Evolutionary conservation across 2,113 vertebrate genomes (phyloP), one percentile per base, ranked within the genome.

Genomic region (Phaethornis superciliosus): DNA sequence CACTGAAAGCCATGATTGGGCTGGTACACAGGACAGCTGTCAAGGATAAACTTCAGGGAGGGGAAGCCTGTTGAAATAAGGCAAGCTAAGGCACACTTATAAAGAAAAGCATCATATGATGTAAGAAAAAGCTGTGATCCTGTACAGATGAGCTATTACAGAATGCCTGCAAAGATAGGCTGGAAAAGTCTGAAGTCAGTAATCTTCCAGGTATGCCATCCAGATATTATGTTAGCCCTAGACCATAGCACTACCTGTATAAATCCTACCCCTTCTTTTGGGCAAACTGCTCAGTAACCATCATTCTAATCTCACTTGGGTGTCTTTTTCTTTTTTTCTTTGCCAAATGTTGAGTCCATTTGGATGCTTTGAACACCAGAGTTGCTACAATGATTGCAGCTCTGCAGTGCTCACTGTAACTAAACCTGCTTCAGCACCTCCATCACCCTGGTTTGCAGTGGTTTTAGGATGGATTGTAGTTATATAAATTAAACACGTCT

Each of bases 321-420:
- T 62, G 7, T 33, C 32, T 10, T 7, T 18, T 6, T 21, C 17
- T 65, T 35, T 59, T 46, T 14, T 40, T 12, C 0, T 10, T 78
- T 64, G 24, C n/a, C 68, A 85, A 49, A 58, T 33, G 12, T 33
- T 88, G 35, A 81, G 15, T 5, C 8, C 9, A 6, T 54, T 81
- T 58, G 46, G 20, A 16, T 32, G 20, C 35, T 82, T 62, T 1
- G 2, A 44, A 76, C 1, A 1, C 12, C 3, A 3, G 6, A 72
- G 24, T 71, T 4, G 1, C 12, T 84, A 24, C 68, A 44, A 10
- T 2, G 1, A 12, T 37, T 0, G 0, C n/a, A 63, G 23, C 26
- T 79, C 51, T 54, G 30, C 56, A 62, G 33, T 60, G 35, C 60
- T 82, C 23, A 17, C 28, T 74, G 18, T 10, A 76, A 24, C 23